Conservation (phyloP, 2,797 vertebrate species). For the Enteromius argenteus region DNA sequence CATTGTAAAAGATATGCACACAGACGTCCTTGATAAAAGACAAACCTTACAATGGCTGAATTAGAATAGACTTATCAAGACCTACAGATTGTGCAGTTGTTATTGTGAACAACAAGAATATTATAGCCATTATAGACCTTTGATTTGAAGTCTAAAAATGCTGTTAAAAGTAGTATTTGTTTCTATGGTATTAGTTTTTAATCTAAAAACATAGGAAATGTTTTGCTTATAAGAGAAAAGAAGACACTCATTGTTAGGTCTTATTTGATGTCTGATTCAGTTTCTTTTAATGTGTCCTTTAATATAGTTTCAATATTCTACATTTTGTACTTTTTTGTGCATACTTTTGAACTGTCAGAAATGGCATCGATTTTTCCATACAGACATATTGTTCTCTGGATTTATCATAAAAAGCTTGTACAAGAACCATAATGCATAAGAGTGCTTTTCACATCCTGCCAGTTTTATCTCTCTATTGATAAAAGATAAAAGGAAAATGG, state of each 20-base stretch:
- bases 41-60: conserved; percentile 9
- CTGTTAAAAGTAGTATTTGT: not conserved
- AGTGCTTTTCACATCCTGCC: conserved; percentile 9
- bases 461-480: conserved; percentile 26
- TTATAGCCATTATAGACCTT: conserved; percentile 18
- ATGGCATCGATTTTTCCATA: conserved; percentile 3
- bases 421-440: not conserved
- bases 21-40: conserved; percentile 38
- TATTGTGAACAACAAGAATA: conserved; percentile 35
- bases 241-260: not conserved
- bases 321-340: not conserved
- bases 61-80: conserved; percentile 32
- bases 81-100: conserved; percentile 7
- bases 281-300: not conserved
- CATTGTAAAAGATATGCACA: conserved; percentile 49
- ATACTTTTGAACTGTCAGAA: not conserved
- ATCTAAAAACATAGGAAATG: not conserved
- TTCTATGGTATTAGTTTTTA: not conserved
- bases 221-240: not conserved
- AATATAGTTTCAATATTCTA: not conserved
- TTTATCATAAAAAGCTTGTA: conserved; percentile 17
- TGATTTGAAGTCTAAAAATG: not conserved
- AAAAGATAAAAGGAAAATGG: conserved; percentile 29
- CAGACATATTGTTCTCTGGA: conserved; percentile 20
- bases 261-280: not conserved